Evolutionary conservation across 2,888 invertebrate genomes (phyloP), one percentile per base, ranked within the genome.

Genomic region (Ptychoptera albimana): DNA sequence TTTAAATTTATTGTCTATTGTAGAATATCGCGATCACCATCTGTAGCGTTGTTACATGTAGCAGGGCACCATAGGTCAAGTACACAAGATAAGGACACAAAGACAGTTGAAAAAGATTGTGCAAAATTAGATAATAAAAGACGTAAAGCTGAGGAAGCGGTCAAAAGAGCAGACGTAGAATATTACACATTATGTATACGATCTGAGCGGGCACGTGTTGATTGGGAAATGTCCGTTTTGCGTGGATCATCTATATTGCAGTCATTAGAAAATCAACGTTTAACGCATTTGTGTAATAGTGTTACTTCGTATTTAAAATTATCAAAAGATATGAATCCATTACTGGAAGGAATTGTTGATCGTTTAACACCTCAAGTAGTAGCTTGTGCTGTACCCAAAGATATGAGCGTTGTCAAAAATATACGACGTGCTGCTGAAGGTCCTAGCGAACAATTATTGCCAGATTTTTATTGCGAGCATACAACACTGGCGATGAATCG

Each of bases 381-480:
- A 7, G 58, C 55, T 2, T 65, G 65, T 44, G 64, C 64, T 54
- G 61, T 63, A 40, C 55, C 58, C 43, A 65, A 65, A 50, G 65
- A 65, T 44, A 54, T 65, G 57, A 59, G 54, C 46, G 60, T 64
- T 37, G 58, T 65, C 11, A 63, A 64, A 46, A 63, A 64, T 46
- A 64, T 65, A 3, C 54, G 65, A 1, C 56, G 60, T 43, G 59
- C 60, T 42, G 59, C 65, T 1, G 71, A 74, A 34, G 75, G 74
- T 0, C 71, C 74, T 39, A 73, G 73, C 52, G 92, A 93, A 58
- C 92, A 93, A 62, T 70, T 91, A 43, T 67, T 94, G 49, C 88
- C 93, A 0, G 92, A 93, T 66, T 92, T 91, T 69, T 93, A 92
- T 66, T 91, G 93, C 55, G 93, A 94, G 61, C 93, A 94, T 66